Conservation (phyloP, 1,140 invertebrate genomes). For the Sarcophaga bullata region DNA sequence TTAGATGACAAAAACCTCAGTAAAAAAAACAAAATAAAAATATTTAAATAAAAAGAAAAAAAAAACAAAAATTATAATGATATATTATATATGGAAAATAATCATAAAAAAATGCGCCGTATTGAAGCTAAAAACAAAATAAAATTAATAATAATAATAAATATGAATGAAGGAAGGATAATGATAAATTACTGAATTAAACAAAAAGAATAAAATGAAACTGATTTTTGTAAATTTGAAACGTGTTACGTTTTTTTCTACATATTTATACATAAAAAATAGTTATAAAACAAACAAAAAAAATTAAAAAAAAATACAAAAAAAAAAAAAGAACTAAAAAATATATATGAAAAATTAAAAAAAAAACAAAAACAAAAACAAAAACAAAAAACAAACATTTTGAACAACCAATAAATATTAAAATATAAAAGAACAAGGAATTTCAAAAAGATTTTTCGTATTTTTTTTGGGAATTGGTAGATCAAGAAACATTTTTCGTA, state of each 20-base stretch:
- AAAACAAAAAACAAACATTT: slow-evolving; percentile 41
- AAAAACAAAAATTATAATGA: slow-evolving; percentile 64
- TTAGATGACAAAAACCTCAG: slow-evolving; percentile 67
- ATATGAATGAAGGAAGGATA: too few relatives aligned
- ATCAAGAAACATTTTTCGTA: too few relatives aligned
- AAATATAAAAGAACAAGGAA: slow-evolving; percentile 44
- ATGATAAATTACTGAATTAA: slow-evolving; percentile 34
- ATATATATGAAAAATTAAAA: slow-evolving; percentile 22
- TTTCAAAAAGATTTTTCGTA: neutral
- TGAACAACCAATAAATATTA: slow-evolving; percentile 43
- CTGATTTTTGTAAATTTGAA: slow-evolving; percentile 39
- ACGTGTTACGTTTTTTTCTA: slow-evolving; percentile 38
- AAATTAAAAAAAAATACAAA: slow-evolving; percentile 42
- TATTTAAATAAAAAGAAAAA: slow-evolving; percentile 51
- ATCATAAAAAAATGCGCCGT: slow-evolving; percentile 35
- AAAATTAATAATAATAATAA: too few relatives aligned
- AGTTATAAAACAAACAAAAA: slow-evolving; percentile 44
- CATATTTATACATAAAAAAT: slow-evolving; percentile 43
- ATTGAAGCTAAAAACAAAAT: slow-evolving; percentile 38
- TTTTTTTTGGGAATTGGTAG: too few relatives aligned
- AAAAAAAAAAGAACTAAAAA: too few relatives aligned
- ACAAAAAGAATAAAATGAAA: slow-evolving; percentile 29
- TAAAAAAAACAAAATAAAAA: slow-evolving; percentile 52
- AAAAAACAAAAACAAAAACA: slow-evolving; percentile 27
- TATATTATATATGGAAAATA: slow-evolving; percentile 33